phyloP scores from a whole-genome alignment of 2,888 invertebrate species.

The Ommatoiulus sabulosus region DNA sequence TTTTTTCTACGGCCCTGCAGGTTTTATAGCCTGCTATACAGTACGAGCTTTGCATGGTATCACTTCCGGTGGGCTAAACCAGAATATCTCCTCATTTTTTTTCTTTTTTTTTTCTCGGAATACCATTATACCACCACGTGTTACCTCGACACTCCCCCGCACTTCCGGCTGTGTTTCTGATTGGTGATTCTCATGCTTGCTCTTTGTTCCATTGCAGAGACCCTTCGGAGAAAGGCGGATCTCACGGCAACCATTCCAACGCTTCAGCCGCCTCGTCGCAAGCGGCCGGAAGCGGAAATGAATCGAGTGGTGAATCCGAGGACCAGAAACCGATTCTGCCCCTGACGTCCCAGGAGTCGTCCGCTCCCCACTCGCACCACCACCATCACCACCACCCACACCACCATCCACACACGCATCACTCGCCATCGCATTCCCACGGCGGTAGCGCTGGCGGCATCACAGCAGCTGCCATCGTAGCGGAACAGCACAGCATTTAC shows the following conservation, averaged over 20 bases:
- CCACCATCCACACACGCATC: constrained; percentile 51
- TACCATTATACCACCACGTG: neutral
- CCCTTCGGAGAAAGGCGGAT: constrained; percentile 57
- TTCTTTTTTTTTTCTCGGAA: too few species aligned
- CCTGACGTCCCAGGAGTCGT: neutral
- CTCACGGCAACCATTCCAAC: constrained; percentile 53
- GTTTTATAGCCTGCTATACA: too few species aligned
- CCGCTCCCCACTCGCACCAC: constrained; percentile 18
- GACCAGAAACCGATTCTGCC: constrained; percentile 57
- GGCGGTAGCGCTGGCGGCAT: neutral
- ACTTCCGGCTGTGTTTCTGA: constrained; percentile 41
- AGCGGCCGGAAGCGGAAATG: constrained; percentile 58
- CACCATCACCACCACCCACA: constrained; percentile 54
- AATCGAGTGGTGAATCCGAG: constrained; percentile 59
- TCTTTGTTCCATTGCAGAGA: constrained; percentile 57
- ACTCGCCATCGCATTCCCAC: neutral
- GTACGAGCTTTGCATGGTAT: too few species aligned
- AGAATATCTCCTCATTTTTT: too few species aligned
- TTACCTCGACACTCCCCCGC: neutral
- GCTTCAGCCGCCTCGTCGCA: constrained; percentile 55
- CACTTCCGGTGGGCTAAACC: too few species aligned
- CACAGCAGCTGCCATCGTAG: neutral
- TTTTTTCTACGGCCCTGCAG: too few species aligned
- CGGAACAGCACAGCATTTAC: constrained; percentile 56
- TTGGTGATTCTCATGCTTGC: neutral